Evolutionary conservation across 2,113 vertebrate species (phyloP), one percentile per base, ranked within the genome.

Genomic region (Notarius quadriscutis): DNA sequence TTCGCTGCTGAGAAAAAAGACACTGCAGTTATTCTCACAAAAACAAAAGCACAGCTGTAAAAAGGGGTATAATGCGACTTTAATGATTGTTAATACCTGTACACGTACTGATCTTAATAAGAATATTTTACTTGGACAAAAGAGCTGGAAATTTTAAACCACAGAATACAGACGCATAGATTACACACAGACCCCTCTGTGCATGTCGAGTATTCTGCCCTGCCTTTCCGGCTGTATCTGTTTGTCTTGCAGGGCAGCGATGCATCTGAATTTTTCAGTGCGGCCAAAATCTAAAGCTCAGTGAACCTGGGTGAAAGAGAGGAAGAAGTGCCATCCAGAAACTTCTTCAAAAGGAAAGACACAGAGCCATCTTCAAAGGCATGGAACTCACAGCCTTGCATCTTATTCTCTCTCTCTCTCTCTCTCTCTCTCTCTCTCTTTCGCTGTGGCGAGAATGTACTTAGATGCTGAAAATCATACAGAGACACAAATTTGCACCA

Each of bases 301-400:
- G 83, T 78, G 86, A 60, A 48, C 87, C 84, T 80, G 65, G 84
- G 83, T 87, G 88, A 88, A 88, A 87, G 82, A 75, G 81, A 83
- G 57, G 27, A 72, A 81, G 18, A 72, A 83, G 81, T 72, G 55
- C 60, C 62, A 87, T 63, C 81, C 41, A 63, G 84, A 88, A 85
- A 85, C 63, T 60, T 88, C 87, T 88, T 88, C 87, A 88, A 88
- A 85, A 62, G 79, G 85, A 85, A 89, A 89, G 85, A 85, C 53
- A 83, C 86, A 77, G 90, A 92, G 89, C 82, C 71, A 75, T 79
- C 88, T 92, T 93, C 89, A 93, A 92, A 93, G 88, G 88, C 74
- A 81, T 75, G 69, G 75, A 80, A 48, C 86, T 84, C 81, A 85
- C 72, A 71, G 85, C 77, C 80, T 90, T 51, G 88, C 90, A 86